Evolutionary conservation across 1,140 invertebrate species (phyloP).

Genomic region (Formica selysi): DNA sequence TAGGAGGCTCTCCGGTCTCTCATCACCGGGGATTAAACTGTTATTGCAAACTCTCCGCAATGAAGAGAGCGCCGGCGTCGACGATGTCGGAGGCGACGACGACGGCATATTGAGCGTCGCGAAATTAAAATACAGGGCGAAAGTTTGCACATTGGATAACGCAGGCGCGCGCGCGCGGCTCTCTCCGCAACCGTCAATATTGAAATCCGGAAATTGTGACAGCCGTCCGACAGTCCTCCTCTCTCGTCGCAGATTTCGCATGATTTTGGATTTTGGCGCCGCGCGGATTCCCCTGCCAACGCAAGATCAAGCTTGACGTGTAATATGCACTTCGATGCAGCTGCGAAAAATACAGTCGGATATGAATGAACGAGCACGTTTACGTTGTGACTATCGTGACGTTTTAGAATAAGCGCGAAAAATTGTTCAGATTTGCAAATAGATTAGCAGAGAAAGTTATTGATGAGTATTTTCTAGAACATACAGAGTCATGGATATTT

Average conservation of each 20-base stretch:
- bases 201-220: conserved; percentile 79
- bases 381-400: conserved; percentile 24
- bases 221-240: conserved; percentile 60
- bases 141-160: conserved; percentile 84
- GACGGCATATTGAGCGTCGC: conserved; percentile 78
- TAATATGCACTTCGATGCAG: conserved; percentile 64
- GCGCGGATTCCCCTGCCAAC: conserved; percentile 47
- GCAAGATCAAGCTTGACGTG: conserved; percentile 66
- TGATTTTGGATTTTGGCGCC: conserved; percentile 68
- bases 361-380: conserved; percentile 8
- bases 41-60: conserved; percentile 80
- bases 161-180: conserved; percentile 56
- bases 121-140: conserved; percentile 83
- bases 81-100: conserved; percentile 33
- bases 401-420: conserved; percentile 15
- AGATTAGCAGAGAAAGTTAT: not conserved
- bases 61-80: conserved; percentile 57
- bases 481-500: not conserved
- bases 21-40: conserved; percentile 83
- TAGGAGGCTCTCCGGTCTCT: conserved; percentile 71
- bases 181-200: conserved; percentile 78
- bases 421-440: not conserved
- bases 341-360: conserved; percentile 37
- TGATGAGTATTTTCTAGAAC: not conserved
- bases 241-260: conserved; percentile 56